Base-by-base conservation (phyloP, 2,888 invertebrate genomes). In the Hyles lineata region DNA sequence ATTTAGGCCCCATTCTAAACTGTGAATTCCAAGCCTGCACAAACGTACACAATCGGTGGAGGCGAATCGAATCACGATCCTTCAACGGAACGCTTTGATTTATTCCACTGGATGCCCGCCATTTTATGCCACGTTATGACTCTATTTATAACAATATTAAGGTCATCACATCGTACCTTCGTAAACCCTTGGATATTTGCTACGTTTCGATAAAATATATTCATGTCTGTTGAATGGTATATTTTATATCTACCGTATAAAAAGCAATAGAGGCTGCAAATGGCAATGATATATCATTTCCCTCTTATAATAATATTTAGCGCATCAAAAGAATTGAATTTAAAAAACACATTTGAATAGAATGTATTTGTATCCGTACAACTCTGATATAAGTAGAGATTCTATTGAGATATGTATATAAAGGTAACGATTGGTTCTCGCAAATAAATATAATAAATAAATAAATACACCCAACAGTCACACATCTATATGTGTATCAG, bases 71-170 rank as follows among this genome's bases (percentile, higher is more conserved):
- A 78, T 80, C 78, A 79, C 67, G 74, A 78, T 76, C 75, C 78
- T 81, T 80, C 79, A 75, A 78, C 78, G 82, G 80, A 75, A 83
- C 78, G 72, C 80, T 77, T 80, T 80, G 84, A 85, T 85, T 87
- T 86, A 85, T 85, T 82, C 75, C 78, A 79, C 77, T 82, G 80
- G 80, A 83, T 83, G 83, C 83, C 81, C 77, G 76, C 76, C 77
- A 78, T 84, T 84, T 85, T 82, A 82, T 73, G 75, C 75, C 74
- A 74, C 74, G 74, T 72, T 72, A 58, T 72, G 60, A 70, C 71
- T 69, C 70, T 35, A 35, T 62, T 63, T 50, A 55, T 63, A 63
- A 72, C 50, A 63, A 62, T 72, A 72, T 67, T 67, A 67, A 67
- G 67, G 67, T 67, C 67, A 67, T 50, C 50, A 67, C 50, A 43